Evolutionary conservation across 1,140 invertebrate species (phyloP), one percentile per base, ranked within the genome.

Genomic region (Hylaeus volcanicus): DNA sequence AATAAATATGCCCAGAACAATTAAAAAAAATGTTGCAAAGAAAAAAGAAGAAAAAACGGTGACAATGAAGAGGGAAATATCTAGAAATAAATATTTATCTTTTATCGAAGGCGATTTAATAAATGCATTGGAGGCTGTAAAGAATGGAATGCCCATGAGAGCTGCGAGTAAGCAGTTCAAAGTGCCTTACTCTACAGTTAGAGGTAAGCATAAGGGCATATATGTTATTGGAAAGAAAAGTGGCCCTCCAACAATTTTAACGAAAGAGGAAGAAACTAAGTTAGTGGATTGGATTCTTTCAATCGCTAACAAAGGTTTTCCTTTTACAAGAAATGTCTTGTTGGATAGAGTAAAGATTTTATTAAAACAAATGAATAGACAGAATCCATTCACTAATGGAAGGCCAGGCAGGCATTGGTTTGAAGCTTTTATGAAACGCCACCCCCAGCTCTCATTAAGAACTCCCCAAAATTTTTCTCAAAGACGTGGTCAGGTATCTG

Each of bases 251-350:
- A 86, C 85, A 39, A 79, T 85, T 68, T 68, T 91, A 11, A 72
- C 78, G 6, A 77, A 75, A 26, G 87, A 87, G 71, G 86, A 87
- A 77, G 90, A 91, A 81, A 64, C 83, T 74, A 55, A 81, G 45
- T 73, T 91, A 56, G 83, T 90, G 26, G 77, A 81, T 45, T 92
- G 90, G 91, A 75, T 90, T 39, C 71, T 88, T 71, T 63, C 80
- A 41, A 88, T 91, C 78, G 84, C 79, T 66, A 78, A 90, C 80
- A 74, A 74, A 72, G 90, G 89, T 53, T 89, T 92, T 81, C 91
- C 92, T 39, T 65, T 90, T 26, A 91, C 89, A 58, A 88, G 87
- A 88, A 80, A 88, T 48, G 51, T 87, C 71, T 73, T 93, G n/a
- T 39, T 88, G 4, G 85, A 89, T 72, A 92, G 88, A 83, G 89